Evolutionary conservation across 2,113 vertebrate genomes (phyloP).

Genomic region (Ramphastos sulfuratus): DNA sequence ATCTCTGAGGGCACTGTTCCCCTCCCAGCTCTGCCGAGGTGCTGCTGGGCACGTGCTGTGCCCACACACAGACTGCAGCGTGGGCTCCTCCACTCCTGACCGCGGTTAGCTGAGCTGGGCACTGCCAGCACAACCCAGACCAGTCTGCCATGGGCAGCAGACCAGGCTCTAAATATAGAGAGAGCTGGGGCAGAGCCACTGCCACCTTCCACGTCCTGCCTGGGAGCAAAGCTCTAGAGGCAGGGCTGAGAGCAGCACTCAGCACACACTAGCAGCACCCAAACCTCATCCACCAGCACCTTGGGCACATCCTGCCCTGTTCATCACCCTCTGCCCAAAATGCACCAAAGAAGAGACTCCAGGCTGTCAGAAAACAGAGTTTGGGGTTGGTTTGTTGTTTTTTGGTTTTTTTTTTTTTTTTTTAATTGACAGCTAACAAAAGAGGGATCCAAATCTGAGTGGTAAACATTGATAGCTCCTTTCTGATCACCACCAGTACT

Average conservation of each 20-base stretch:
- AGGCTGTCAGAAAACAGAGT: conserved; percentile 3
- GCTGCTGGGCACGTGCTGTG: not conserved
- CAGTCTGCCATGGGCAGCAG: rapidly evolving
- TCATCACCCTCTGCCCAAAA: not conserved
- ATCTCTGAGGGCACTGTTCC: rapidly evolving
- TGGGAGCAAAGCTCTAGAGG: not conserved
- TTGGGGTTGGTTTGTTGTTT: too few relatives aligned
- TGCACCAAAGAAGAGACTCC: not conserved
- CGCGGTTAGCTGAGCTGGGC: rapidly evolving
- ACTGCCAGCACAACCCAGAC: not conserved
- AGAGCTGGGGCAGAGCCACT: not conserved
- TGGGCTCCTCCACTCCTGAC: not conserved
- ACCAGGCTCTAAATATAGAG: rapidly evolving
- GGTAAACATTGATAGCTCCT: conserved; percentile 53
- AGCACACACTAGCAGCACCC: rapidly evolving
- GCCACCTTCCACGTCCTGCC: rapidly evolving
- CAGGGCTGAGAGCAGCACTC: not conserved
- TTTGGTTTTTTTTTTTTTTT: not conserved
- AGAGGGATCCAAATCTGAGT: conserved; percentile 20
- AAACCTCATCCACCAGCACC: not conserved
- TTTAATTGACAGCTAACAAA: conserved; percentile 53
- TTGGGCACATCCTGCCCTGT: not conserved
- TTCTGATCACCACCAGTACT: conserved; percentile 62
- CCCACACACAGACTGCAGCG: rapidly evolving
- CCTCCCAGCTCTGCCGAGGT: not conserved